These are phyloP conservation scores for Piliocolobus tephrosceles DNA, from an alignment of 2,113 vertebrate species.

Conservation along the genomic window DNA sequence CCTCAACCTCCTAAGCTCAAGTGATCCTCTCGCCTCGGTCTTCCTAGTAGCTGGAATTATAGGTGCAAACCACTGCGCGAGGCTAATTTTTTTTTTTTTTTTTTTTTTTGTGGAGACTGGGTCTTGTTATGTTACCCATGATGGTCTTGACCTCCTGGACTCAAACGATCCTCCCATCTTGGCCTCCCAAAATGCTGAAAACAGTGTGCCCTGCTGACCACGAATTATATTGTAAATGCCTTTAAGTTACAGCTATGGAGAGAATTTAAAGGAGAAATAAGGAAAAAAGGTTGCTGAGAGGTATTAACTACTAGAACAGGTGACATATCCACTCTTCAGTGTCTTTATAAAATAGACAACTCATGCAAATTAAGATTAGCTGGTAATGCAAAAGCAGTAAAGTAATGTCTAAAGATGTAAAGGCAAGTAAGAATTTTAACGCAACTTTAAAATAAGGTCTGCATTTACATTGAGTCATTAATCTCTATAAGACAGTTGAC, in stretches of 20 bases:
- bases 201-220: no score
- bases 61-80: no score
- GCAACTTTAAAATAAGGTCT: conserved; percentile 38
- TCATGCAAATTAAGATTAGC: conserved; percentile 25
- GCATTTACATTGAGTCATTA: conserved; percentile 34
- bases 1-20: no score
- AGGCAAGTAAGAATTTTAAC: conserved; percentile 31
- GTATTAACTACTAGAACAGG: background rate
- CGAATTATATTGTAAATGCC: background rate
- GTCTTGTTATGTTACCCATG: no score
- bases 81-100: no score
- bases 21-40: no score
- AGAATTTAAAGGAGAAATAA: conserved; percentile 13
- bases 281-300: background rate
- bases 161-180: no score
- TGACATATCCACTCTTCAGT: background rate
- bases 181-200: no score
- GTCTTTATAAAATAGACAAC: conserved; percentile 17
- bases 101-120: no score
- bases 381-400: conserved; percentile 28
- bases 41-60: no score
- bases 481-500: conserved; percentile 51
- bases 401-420: conserved; percentile 45
- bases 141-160: no score
- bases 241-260: background rate